phyloP scores from a whole-genome alignment of 2,888 invertebrate genomes.

The Ectemnius continuus region DNA sequence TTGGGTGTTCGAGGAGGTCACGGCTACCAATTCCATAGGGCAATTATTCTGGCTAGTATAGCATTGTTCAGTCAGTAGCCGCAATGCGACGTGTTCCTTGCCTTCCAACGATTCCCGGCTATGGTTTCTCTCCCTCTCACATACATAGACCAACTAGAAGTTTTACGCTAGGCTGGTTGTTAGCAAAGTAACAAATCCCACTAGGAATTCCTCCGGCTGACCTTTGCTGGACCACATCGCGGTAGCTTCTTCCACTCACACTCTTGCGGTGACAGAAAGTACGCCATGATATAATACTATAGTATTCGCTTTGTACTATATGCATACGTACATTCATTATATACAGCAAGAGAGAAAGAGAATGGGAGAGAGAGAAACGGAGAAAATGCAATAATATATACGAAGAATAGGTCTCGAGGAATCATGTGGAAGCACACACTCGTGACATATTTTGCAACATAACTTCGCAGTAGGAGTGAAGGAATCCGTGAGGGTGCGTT shows the following conservation, averaged over 20 bases:
- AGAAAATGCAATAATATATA: no score
- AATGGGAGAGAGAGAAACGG: no score
- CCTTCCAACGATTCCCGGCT: conserved; percentile 24
- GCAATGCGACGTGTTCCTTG: conserved; percentile 60
- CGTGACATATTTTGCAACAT: no score
- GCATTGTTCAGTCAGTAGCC: conserved; percentile 64
- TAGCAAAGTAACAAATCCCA: conserved; percentile 73
- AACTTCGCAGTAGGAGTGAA: no score
- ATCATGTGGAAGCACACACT: no score
- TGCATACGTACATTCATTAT: no score
- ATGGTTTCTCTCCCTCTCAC: conserved; percentile 9
- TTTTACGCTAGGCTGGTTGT: conserved; percentile 73
- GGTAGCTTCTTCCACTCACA: conserved; percentile 37
- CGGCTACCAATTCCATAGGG: conserved; percentile 70
- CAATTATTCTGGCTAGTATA: conserved; percentile 68
- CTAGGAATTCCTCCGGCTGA: conserved; percentile 55
- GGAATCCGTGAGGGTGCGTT: no score
- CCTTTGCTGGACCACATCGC: conserved; percentile 51
- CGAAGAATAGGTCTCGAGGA: no score
- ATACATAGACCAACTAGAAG: conserved; percentile 56
- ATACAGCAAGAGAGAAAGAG: no score
- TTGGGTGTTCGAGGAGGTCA: conserved; percentile 55
- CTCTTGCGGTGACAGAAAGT: background rate
- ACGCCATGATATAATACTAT: no score
- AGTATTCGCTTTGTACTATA: no score